Conservation (phyloP, 2,113 vertebrate genomes). For the Columbina picui region DNA sequence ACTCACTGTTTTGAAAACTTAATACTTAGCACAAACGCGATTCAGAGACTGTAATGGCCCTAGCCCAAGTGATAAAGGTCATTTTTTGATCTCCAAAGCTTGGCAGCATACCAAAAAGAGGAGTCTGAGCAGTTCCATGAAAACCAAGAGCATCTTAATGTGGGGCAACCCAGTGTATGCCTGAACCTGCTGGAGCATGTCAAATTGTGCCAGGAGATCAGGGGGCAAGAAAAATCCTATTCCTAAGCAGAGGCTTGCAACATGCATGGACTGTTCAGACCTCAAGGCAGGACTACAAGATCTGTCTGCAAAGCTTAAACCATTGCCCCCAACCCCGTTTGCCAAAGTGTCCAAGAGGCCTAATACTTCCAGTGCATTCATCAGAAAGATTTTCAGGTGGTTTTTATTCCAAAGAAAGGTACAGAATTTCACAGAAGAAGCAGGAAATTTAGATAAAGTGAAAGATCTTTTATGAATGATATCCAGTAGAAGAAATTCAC, state of each 20-base stretch:
- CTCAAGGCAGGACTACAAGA: background rate
- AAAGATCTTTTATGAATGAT: slow-evolving; percentile 29
- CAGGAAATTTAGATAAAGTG: background rate
- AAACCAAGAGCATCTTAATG: background rate
- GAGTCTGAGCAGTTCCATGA: background rate
- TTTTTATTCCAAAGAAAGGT: background rate
- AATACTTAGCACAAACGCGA: background rate
- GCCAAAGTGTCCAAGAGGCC: background rate
- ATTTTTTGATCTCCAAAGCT: background rate
- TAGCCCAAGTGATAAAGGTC: background rate
- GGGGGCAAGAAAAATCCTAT: background rate
- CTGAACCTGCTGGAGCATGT: background rate
- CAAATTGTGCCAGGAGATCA: background rate
- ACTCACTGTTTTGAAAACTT: background rate
- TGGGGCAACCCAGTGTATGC: background rate
- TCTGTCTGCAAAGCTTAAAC: background rate
- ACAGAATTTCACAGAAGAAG: background rate
- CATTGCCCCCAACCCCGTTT: background rate
- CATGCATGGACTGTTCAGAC: background rate
- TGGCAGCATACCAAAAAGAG: background rate
- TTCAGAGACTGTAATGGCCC: background rate
- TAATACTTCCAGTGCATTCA: background rate
- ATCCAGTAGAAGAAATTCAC: background rate
- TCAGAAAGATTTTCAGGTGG: background rate
- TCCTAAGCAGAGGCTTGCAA: background rate